Base-by-base conservation (phyloP, 2,113 vertebrate species). In the Capreolus pygargus region DNA sequence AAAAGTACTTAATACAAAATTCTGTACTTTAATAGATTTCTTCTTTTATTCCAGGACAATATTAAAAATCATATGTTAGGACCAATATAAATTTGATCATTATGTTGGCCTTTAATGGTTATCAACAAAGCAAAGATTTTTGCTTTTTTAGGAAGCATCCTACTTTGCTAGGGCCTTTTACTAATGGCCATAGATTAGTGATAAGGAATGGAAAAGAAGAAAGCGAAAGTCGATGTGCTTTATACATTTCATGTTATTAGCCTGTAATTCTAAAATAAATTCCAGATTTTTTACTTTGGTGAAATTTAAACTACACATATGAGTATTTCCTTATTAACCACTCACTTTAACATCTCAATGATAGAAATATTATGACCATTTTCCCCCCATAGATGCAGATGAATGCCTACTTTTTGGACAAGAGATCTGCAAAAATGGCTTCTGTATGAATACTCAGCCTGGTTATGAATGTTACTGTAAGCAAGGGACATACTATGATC, bases 391-490 rank as follows among this genome's bases (percentile, higher is more conserved):
- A 99, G 99, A 99, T 98, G 99, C 99, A 82, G 99, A 99, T 97
- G 99, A 99, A 98, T 99, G 99, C 76, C 97, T 98, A 5, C 98
- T 99, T 95, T 99, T 99, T 93, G 99, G 99, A 43, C 98, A 99
- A 96, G 99, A 99, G 98, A 99, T 99, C 86, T 99, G 99, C 98
- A 99, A 99, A 98, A 99, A 99, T 33, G 99, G 99, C 95, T 99
- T 99, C 99, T 99, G 99, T 98, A 97, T 99, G 98, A 99, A 99
- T 89, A 99, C 99, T 0, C 98, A 98, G 87, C 99, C 99, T 79
- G 99, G 99, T 90, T 99, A 99, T 1, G 99, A 99, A 97, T 99
- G 99, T 96, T 99, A 99, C 99, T 99, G 99, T 98, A 99, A 99
- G 98, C 99, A 99, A 9, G 99, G 99, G 86, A 99, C 99, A 45